Conservation (phyloP, 2,797 vertebrate genomes). For the Sebastes kiyomatsui region DNA sequence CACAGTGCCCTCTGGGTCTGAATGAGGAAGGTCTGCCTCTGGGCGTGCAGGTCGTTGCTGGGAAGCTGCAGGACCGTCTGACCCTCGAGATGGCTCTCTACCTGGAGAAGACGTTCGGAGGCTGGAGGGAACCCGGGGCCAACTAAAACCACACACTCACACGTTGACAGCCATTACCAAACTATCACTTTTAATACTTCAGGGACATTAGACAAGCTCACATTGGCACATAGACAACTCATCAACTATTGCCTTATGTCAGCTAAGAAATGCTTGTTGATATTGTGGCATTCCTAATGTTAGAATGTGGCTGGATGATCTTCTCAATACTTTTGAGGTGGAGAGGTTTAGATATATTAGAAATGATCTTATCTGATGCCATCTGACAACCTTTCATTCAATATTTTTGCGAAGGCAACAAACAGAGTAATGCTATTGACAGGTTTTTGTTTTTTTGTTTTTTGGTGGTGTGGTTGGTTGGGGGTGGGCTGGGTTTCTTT, state of each 20-base stretch:
- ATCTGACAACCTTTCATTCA: not conserved
- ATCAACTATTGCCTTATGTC: not conserved
- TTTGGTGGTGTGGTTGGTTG: no score
- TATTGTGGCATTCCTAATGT: not conserved
- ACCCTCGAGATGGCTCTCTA: conserved; percentile 84
- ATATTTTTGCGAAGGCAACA: not conserved
- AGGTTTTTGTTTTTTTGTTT: not conserved
- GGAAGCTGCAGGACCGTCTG: conserved; percentile 88
- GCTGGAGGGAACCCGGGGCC: conserved; percentile 88
- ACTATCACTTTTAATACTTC: not conserved
- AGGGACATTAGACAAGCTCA: not conserved
- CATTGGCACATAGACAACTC: not conserved
- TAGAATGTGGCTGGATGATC: not conserved
- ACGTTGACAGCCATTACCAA: not conserved
- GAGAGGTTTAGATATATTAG: not conserved
- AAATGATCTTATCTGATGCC: not conserved
- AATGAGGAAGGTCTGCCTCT: conserved; percentile 86
- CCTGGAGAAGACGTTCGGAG: conserved; percentile 89
- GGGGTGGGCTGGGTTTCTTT: no score
- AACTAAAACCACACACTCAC: conserved; percentile 32
- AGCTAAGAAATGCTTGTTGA: not conserved
- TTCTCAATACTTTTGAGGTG: no score
- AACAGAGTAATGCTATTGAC: not conserved
- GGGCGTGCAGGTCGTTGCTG: conserved; percentile 89
- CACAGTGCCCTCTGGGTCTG: conserved; percentile 91